Evolutionary conservation across 2,113 vertebrate genomes (phyloP).

Genomic region (Ptyas mucosa): DNA sequence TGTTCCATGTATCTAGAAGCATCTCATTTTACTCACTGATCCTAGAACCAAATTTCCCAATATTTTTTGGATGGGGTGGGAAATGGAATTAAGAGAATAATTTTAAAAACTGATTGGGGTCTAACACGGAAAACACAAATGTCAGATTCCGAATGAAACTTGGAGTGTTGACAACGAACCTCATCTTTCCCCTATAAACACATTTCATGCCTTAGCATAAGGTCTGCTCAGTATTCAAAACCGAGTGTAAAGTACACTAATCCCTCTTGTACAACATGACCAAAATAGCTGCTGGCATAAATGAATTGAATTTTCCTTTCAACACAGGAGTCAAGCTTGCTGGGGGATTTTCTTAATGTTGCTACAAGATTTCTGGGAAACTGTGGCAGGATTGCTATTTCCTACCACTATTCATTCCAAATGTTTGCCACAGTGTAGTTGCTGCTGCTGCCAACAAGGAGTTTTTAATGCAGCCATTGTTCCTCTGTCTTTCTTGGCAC

Average conservation of each 20-base stretch:
- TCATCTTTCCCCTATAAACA: neutral
- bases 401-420: neutral
- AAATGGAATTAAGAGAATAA: neutral
- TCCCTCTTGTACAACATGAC: neutral
- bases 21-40: neutral
- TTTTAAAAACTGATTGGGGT: neutral
- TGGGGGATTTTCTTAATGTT: neutral
- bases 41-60: neutral
- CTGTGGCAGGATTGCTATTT: neutral
- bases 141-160: no score
- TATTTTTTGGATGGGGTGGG: neutral
- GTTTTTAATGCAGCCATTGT: neutral
- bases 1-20: neutral
- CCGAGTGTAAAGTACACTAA: neutral
- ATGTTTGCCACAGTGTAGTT: neutral
- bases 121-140: no score
- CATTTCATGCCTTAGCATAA: neutral
- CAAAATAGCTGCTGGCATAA: neutral
- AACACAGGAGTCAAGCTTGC: neutral
- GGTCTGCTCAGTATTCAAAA: neutral
- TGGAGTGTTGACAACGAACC: no score
- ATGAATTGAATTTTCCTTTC: neutral
- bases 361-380: slow-evolving; percentile 13
- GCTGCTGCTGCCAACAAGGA: neutral
- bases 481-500: neutral